Evolutionary conservation across 2,888 invertebrate genomes (phyloP).

Genomic region (Brassicogethes aeneus): DNA sequence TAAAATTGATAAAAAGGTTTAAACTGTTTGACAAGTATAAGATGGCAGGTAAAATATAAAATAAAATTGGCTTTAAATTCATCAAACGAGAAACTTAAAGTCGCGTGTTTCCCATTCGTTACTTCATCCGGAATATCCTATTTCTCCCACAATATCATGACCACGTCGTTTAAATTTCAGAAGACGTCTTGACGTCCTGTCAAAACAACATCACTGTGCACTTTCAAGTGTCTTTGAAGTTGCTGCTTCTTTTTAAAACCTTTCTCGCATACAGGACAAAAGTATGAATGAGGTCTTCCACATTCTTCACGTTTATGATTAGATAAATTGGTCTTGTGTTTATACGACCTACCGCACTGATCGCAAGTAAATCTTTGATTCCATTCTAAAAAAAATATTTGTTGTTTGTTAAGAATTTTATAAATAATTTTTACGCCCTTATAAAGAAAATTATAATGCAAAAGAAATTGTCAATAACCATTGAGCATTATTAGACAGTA

Average conservation of each 20-base stretch:
- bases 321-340: constrained; percentile 39
- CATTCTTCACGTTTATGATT: constrained; percentile 45
- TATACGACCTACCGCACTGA: constrained; percentile 32
- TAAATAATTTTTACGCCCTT: background rate
- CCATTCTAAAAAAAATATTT: constrained; percentile 7
- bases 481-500: too few species aligned
- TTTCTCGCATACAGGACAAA: constrained; percentile 40
- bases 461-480: background rate
- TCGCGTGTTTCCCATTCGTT: too few species aligned
- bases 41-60: too few species aligned
- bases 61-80: too few species aligned
- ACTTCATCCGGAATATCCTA: too few species aligned
- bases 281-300: constrained; percentile 42
- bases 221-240: constrained; percentile 27
- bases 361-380: constrained; percentile 22
- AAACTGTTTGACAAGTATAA: too few species aligned
- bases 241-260: constrained; percentile 36
- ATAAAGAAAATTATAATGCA: background rate
- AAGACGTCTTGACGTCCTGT: too few species aligned
- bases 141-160: too few species aligned
- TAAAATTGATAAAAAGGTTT: too few species aligned
- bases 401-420: too few species aligned
- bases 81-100: too few species aligned
- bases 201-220: constrained; percentile 17
- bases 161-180: too few species aligned